Base-by-base conservation (phyloP, 2,797 vertebrate genomes). In the Eptatretus atami region DNA sequence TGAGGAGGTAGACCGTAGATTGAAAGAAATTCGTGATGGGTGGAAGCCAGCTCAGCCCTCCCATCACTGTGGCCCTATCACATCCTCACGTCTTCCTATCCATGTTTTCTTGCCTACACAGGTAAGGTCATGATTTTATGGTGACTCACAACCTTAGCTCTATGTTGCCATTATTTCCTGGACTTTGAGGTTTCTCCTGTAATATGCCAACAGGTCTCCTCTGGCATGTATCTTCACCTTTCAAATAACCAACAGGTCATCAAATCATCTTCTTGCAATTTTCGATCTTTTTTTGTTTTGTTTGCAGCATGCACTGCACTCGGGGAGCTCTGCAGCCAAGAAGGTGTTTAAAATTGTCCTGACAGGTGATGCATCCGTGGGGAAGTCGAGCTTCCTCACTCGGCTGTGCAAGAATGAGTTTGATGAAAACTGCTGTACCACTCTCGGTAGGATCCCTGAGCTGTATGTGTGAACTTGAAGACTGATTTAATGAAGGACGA, bases 331-430 rank as follows among this genome's bases (percentile, higher is more conserved):
- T 25, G 57, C 25, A 24, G 57, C n/a, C 57, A n/a, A 25, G n/a
- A n/a, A 25, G n/a, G 57, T 61, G n/a, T 61, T n/a, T 12, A 61
- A 61, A 25, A 61, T 61, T 25, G 57, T 61, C 9, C 57, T 61
- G 57, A 25, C 57, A n/a, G 57, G 57, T n/a, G 57, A 61, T 25
- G 57, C 57, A n/a, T 61, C 57, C 57, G 57, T 61, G 57, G 57
- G 57, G 57, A 61, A 61, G 57, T 61, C 57, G 10, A 61, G 57
- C 57, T 61, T 61, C 57, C 57, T 61, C 57, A 61, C 25, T n/a
- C 57, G 57, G 57, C 57, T 61, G 9, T 61, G 57, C 57, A 61
- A 61, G 57, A 61, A 61, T 12, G 57, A 61, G 10, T 61, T 61
- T 61, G 57, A 61, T 24, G 57, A 24, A n/a, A 61, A 61, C 57